Evolutionary conservation across 2,888 invertebrate species (phyloP), one percentile per base, ranked within the genome.

Genomic region (Hypsopygia costalis): DNA sequence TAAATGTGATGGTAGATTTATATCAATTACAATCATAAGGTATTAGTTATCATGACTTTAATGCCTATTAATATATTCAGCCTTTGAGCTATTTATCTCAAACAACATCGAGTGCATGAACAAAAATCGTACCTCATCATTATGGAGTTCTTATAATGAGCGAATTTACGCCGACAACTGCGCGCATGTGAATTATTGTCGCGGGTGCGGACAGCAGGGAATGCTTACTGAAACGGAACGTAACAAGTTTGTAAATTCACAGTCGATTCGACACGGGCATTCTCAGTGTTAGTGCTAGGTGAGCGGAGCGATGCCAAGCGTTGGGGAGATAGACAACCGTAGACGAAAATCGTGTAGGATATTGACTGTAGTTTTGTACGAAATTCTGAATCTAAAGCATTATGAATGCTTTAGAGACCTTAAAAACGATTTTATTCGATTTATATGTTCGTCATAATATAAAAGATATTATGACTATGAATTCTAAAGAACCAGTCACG

Each of bases 221-320:
- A 65, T 61, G 69, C 62, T 68, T 58, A 68, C 75, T 75, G 78
- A 79, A 81, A 77, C 62, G 75, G 69, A 75, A 70, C 69, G 70
- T 68, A 73, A 69, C 71, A 63, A 68, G 71, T 67, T 72, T 78
- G 78, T 78, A 82, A 82, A 80, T 83, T 83, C 81, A 82, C 74
- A 63, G 70, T 53, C 66, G 63, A 79, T 82, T 80, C 79, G 79
- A 80, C 71, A 71, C 61, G 78, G 74, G 70, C 69, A 70, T 74
- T 72, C 66, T 50, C 65, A 57, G 63, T 52, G n/a, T 6, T 7
- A 8, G 25, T 25, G 8, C 25, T 25, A n/a, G 2, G n/a, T 25
- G 25, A 7, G 25, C 25, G 6, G 3, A 8, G 8, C 25, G 25
- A 25, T 5, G 21, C 21, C 6, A 21, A 58, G 59, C 61, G n/a